Base-by-base conservation (phyloP, 2,888 invertebrate genomes). In the Magallana nippona region DNA sequence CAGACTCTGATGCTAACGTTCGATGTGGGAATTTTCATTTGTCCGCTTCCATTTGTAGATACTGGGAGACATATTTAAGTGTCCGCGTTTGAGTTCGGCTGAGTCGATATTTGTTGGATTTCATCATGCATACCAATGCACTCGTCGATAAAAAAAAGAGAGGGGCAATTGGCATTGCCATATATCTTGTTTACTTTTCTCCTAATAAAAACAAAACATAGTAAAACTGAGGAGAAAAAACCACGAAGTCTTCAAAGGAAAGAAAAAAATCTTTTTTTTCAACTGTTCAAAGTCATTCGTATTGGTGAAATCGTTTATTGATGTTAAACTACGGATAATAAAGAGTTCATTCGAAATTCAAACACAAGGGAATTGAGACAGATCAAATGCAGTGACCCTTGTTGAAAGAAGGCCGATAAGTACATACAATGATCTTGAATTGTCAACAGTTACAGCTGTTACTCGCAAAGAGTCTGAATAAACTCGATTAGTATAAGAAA, bases 401-500 rank as follows among this genome's bases (percentile, higher is more conserved):
- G 71, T 27, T 71, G 27, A 71, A 32, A 71, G 32, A 27, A 27
- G 71, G 27, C 27, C 13, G 22, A 15, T 13, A 1, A 71, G 71
- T 22, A 71, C 71, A 71, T 71, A 32, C 22, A 71, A 71, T 17
- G 11, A 15, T 11, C 15, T 13, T 22, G 22, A 32, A 27, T 15
- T 27, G 71, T 71, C 71, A 71, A 71, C 71, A 71, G 15, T 32
- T 71, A 17, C 71, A 71, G 71, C 71, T 71, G 71, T 71, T 32
- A 11, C 27, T 15, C 15, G 15, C 27, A 71, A 15, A 32, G 71
- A 15, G 10, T 27, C 71, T 71, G 71, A 71, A 71, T 71, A 71
- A 71, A 71, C 27, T 71, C 27, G 32, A 71, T 27, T 22, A 71
- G 32, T 22, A 71, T 71, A 10, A 60, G 2, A 60, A 60, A 10